Conservation (phyloP, 92 coral and sea anemone species). For the Plumapathes pennacea region DNA sequence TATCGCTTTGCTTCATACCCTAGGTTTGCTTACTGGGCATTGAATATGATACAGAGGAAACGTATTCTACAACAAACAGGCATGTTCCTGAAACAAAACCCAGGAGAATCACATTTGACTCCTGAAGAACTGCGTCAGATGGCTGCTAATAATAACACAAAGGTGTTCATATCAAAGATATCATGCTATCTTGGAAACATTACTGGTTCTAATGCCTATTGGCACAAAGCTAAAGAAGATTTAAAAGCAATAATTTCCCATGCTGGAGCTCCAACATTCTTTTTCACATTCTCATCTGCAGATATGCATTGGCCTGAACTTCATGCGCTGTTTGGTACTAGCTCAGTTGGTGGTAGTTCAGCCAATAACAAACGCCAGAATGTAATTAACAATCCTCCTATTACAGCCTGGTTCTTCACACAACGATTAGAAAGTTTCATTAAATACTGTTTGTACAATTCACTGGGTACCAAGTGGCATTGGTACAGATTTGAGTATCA, state of each 20-base stretch:
- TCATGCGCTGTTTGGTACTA: conserved; percentile 41
- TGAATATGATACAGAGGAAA: conserved; percentile 59
- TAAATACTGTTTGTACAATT: conserved; percentile 55
- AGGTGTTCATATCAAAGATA: conserved; percentile 39
- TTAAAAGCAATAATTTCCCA: conserved; percentile 62
- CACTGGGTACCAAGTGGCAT: conserved; percentile 60
- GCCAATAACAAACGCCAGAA: conserved; percentile 39
- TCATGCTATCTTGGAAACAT: conserved; percentile 52
- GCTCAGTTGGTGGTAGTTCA: conserved; percentile 4
- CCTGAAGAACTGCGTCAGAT: conserved; percentile 47
- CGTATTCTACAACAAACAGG: conserved; percentile 60
- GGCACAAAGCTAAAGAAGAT: conserved; percentile 71
- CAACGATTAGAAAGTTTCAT: conserved; percentile 54
- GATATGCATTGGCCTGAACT: conserved; percentile 75
- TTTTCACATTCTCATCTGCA: conserved; percentile 70
- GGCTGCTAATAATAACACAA: conserved; percentile 28
- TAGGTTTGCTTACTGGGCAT: conserved; percentile 71
- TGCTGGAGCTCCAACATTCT: conserved; percentile 66
- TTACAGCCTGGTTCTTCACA: conserved; percentile 65
- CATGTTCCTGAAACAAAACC: conserved; percentile 61
- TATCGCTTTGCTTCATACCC: conserved; percentile 63
- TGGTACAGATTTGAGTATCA: conserved; percentile 63
- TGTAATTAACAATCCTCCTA: conserved; percentile 62
- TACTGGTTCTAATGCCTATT: conserved; percentile 63
- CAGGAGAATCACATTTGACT: conserved; percentile 63